A percentile compares a stretch with the other conserved stretches of the same genome.
Evolutionary conservation across 2,797 vertebrate species (phyloP).

Genomic region (Arnoldichthys spilopterus): DNA sequence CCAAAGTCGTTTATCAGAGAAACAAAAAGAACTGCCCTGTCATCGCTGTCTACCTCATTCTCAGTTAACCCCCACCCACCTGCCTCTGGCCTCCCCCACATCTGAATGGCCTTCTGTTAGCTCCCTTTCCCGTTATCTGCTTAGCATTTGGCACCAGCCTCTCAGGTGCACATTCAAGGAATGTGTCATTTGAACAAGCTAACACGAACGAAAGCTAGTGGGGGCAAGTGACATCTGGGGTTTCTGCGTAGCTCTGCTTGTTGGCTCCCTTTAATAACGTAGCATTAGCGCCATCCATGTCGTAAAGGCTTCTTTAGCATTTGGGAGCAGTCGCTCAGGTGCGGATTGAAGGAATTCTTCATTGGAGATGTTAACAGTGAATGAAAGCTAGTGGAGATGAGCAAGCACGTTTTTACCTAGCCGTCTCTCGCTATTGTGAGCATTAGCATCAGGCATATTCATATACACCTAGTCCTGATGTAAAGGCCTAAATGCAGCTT

Average conservation of each 20-base stretch:
- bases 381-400: too few species aligned
- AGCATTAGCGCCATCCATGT: too few species aligned
- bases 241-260: too few species aligned
- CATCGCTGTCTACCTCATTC: slow-evolving; percentile 90
- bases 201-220: neutral
- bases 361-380: neutral
- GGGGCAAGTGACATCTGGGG: neutral
- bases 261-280: too few species aligned
- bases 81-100: slow-evolving; percentile 1
- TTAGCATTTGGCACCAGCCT: neutral
- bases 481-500: neutral
- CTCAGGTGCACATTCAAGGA: neutral
- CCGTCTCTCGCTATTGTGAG: too few species aligned
- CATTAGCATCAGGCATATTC: neutral
- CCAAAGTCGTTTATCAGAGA: neutral
- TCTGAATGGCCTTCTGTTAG: neutral
- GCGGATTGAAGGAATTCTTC: neutral
- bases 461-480: neutral
- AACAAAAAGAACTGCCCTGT: slow-evolving; percentile 30
- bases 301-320: neutral
- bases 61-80: slow-evolving; percentile 67
- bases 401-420: neutral
- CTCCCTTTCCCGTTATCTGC: neutral
- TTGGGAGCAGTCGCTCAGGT: neutral
- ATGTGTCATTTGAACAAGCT: neutral